These are phyloP conservation scores for Drosophila aldrichi DNA, from an alignment of 2,888 invertebrate species.

Conservation along the genomic window DNA sequence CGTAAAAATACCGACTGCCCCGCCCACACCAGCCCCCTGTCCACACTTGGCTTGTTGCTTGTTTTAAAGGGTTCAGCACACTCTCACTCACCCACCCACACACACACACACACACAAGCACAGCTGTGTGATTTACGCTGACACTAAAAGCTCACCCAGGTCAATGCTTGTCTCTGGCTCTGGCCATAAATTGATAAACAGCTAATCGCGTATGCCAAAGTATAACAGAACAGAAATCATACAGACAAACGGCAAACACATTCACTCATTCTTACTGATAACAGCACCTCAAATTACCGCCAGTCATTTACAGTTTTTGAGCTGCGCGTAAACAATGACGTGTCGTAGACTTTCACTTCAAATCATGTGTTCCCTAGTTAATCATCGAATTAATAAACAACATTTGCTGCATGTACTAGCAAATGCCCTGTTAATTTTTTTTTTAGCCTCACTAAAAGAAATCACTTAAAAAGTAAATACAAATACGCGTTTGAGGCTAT, in stretches of 20 bases:
- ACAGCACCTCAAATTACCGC: slow-evolving; percentile 6
- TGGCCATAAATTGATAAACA: slow-evolving; percentile 70
- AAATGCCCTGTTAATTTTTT: slow-evolving; percentile 22
- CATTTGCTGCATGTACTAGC: not conserved
- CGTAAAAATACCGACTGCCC: slow-evolving; percentile 48
- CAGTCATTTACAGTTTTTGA: slow-evolving; percentile 12
- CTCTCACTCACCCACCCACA: slow-evolving; percentile 1
- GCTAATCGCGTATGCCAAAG: slow-evolving; percentile 44
- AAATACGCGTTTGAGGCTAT: too few species aligned
- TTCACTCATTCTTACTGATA: slow-evolving; percentile 46
- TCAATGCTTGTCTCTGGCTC: slow-evolving; percentile 51
- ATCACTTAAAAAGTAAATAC: too few species aligned
- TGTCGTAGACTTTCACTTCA: slow-evolving; percentile 69
- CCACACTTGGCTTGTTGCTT: slow-evolving; percentile 20
- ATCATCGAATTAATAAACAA: slow-evolving; percentile 1
- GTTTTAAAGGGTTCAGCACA: slow-evolving; percentile 33
- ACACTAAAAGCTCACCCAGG: slow-evolving; percentile 57
- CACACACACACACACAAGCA: not conserved
- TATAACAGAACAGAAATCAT: slow-evolving; percentile 9
- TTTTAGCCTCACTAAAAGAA: too few species aligned
- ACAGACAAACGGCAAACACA: slow-evolving; percentile 7
- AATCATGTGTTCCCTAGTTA: slow-evolving; percentile 48
- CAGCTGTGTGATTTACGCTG: slow-evolving; percentile 63
- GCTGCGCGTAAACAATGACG: slow-evolving; percentile 66
- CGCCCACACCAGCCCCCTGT: not conserved